Base-by-base conservation (phyloP, 2,113 vertebrate species). In the Syngnathoides biaculeatus region DNA sequence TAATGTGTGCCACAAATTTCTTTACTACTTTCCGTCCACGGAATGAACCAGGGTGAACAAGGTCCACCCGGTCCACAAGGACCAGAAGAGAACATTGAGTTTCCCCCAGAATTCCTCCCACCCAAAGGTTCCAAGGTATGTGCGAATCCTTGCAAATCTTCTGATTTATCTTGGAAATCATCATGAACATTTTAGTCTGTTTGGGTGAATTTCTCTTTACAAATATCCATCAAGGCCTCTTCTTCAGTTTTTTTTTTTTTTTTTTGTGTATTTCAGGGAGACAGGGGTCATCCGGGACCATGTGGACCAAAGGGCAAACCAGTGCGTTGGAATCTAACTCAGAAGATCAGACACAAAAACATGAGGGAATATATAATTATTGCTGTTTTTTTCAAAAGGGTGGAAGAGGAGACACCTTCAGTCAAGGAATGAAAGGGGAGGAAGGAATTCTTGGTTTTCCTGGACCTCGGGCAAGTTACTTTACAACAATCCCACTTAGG, bases 41-140 rank as follows among this genome's bases (percentile, higher is more conserved):
- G 72, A 60, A 2, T 40, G 40, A 24, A 10, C 19, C 43, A 89
- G 87, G 87, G 86, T 62, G 86, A 89, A 2, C 86, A 85, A 69
- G 87, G 87, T 5, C 58, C 14, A 13, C 79, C 82, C 26, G 85
- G 87, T 14, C 68, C 2, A 53, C 73, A 67, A 56, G 87, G 86
- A 74, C 60, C 59, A 55, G 78, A 80, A 63, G 86, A 87, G 79
- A 2, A 74, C 24, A 45, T 64, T 6, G 45, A 52, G 67, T 71
- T 40, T 30, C 84, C 84, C 38, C 35, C 55, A 61, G 60, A 62
- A 0, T 30, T 72, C 43, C 64, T 83, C 47, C 66, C 78, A 27
- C 60, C 67, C 3, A 82, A 79, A 73, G 87, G 84, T 39, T 22
- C 58, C 40, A 87, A 85, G 84, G 87, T 89, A 35, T 78, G 35